Evolutionary conservation across 2,888 invertebrate genomes (phyloP).

Genomic region (Euplexia lucipara): DNA sequence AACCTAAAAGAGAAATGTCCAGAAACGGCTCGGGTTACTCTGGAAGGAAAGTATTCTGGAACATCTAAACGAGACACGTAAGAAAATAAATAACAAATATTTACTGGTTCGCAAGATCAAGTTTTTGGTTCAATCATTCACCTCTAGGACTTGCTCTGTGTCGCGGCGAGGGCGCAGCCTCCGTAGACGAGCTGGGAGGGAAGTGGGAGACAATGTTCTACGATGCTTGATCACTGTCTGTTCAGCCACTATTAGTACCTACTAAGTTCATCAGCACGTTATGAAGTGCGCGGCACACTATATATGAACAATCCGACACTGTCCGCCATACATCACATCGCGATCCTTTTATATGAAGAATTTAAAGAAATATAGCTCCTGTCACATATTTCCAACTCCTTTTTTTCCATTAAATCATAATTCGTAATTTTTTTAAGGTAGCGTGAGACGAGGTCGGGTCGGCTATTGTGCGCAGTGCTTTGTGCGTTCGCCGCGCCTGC

Average conservation of each 20-base stretch:
- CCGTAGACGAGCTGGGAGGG: too few relatives aligned
- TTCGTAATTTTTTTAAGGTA: constrained; percentile 59
- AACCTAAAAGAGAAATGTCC: background rate
- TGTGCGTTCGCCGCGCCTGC: constrained; percentile 57
- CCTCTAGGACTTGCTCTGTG: background rate
- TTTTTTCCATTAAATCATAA: constrained; percentile 65
- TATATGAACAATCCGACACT: constrained; percentile 53
- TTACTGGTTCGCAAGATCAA: background rate
- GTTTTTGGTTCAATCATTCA: background rate
- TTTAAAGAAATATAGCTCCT: constrained; percentile 75
- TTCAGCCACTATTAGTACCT: background rate
- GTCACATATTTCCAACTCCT: constrained; percentile 61
- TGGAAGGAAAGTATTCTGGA: background rate
- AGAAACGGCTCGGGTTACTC: background rate
- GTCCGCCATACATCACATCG: constrained; percentile 76
- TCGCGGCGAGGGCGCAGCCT: background rate
- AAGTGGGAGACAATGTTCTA: too few relatives aligned
- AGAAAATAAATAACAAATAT: background rate
- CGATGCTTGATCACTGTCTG: background rate
- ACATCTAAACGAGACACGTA: background rate
- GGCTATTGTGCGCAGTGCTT: constrained; percentile 70
- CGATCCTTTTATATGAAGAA: constrained; percentile 68
- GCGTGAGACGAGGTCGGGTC: constrained; percentile 69
- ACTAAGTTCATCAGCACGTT: constrained; percentile 4
- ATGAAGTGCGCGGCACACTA: constrained; percentile 26